These are phyloP conservation scores for Gasterosteus nipponicus DNA, from an alignment of 2,113 vertebrate genomes.

Conservation along the genomic window DNA sequence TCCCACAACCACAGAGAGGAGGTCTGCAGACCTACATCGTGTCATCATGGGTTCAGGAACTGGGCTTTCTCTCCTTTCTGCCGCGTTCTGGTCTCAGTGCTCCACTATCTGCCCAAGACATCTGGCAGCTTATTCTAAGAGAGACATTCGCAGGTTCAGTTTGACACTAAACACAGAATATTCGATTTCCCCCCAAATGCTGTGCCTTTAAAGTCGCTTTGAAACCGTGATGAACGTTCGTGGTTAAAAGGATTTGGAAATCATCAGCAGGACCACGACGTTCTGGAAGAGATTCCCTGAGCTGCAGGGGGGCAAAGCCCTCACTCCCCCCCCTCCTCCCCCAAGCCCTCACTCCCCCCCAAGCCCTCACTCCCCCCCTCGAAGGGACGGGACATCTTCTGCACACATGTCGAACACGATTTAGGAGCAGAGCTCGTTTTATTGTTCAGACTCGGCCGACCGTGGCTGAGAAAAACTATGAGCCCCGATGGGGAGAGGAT, in stretches of 20 bases:
- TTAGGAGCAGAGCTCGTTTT: constrained; percentile 15
- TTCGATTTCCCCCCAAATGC: not conserved
- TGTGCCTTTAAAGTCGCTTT: not conserved
- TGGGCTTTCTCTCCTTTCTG: not conserved
- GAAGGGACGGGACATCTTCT: constrained; percentile 11
- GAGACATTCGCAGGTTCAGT: no score
- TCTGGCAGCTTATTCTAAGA: no score
- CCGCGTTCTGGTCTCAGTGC: not conserved
- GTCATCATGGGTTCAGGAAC: constrained; percentile 17
- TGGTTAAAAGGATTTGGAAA: not conserved
- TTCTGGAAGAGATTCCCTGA: not conserved
- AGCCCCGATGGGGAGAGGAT: not conserved
- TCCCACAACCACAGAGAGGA: not conserved
- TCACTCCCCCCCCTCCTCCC: no score
- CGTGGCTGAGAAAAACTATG: not conserved
- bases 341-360: no score
- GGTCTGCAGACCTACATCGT: constrained; percentile 16
- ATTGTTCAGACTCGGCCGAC: constrained; percentile 2
- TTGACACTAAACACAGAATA: not conserved
- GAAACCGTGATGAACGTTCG: not conserved
- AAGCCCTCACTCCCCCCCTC: no score
- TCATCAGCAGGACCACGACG: not conserved
- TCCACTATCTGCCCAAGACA: not conserved
- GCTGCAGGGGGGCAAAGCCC: no score
- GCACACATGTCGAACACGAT: constrained; percentile 26